Percentiles rank a stretch among this genome's conserved stretches.
Evolutionary conservation across 1,140 invertebrate genomes (phyloP).

Genomic region (Drosophila jambulina): DNA sequence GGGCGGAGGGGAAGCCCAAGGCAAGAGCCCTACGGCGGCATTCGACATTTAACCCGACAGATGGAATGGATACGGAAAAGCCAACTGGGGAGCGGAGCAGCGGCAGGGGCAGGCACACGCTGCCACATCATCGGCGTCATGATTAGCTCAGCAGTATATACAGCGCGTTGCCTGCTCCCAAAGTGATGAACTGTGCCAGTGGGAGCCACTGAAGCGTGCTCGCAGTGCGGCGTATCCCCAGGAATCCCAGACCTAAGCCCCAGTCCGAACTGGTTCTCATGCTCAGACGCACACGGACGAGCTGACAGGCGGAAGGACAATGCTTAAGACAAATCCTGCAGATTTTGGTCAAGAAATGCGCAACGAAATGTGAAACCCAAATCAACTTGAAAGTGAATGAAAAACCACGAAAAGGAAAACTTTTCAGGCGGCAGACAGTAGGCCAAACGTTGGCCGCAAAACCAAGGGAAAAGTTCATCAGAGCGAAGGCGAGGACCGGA

Average conservation of each 20-base stretch:
- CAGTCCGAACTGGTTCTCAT: slow-evolving; percentile 41
- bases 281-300: slow-evolving; percentile 30
- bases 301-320: slow-evolving; percentile 51
- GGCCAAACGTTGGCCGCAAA: slow-evolving; percentile 46
- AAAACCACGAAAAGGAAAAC: slow-evolving; percentile 32
- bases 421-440: slow-evolving; percentile 20
- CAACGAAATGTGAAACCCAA: slow-evolving; percentile 61
- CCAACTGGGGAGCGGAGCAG: background rate
- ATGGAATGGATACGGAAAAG: slow-evolving; percentile 41
- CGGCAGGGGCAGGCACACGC: slow-evolving; percentile 12
- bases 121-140: slow-evolving; percentile 57
- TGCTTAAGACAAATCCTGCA: slow-evolving; percentile 65
- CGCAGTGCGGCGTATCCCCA: background rate
- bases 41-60: slow-evolving; percentile 53
- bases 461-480: slow-evolving; percentile 57
- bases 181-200: slow-evolving; percentile 66
- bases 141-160: slow-evolving; percentile 63
- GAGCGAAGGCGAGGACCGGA: slow-evolving; percentile 20
- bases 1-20: background rate
- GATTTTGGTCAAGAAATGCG: slow-evolving; percentile 76
- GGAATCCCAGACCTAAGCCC: slow-evolving; percentile 27
- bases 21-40: slow-evolving; percentile 13
- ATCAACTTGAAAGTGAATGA: slow-evolving; percentile 71
- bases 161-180: slow-evolving; percentile 9
- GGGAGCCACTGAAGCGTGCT: slow-evolving; percentile 23